These are phyloP conservation scores for Balaenoptera acutorostrata DNA, from an alignment of 2,113 vertebrate genomes.

Conservation along the genomic window DNA sequence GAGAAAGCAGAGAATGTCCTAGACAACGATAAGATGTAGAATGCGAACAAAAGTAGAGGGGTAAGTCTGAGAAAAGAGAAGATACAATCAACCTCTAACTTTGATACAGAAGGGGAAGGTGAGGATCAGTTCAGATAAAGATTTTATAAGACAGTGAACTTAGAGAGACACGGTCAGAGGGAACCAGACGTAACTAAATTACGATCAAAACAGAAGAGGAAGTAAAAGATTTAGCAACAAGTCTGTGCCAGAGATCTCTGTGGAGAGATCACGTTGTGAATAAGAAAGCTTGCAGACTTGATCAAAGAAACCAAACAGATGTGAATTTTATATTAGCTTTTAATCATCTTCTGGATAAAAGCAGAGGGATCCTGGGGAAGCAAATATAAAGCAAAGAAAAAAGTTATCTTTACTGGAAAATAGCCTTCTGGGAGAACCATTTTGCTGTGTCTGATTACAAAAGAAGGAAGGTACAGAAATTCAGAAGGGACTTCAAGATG, in stretches of 20 bases:
- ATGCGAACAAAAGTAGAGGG: not conserved
- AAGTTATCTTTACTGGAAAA: conserved; percentile 9
- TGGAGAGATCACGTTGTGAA: not conserved
- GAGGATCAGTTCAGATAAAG: not conserved
- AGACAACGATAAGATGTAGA: not conserved
- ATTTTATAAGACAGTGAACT: not conserved
- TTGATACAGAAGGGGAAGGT: not conserved
- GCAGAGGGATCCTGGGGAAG: not conserved
- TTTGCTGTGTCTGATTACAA: not conserved
- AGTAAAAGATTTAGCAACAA: not conserved
- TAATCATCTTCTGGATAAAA: conserved; percentile 32
- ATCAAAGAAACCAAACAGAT: conserved; percentile 23
- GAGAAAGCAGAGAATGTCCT: not conserved
- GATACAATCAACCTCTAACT: not conserved
- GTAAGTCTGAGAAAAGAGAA: not conserved
- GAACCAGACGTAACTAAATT: not conserved
- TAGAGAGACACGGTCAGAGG: not conserved
- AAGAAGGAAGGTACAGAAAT: not conserved
- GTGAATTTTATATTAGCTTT: conserved; percentile 28
- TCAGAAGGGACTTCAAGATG: not conserved
- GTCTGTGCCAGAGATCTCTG: conserved; percentile 24
- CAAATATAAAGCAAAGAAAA: not conserved
- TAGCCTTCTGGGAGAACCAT: not conserved
- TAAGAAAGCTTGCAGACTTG: not conserved
- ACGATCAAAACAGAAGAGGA: conserved; percentile 27